A percentile compares a stretch with the other conserved stretches of the same genome.
phyloP scores from a whole-genome alignment of 2,113 vertebrate genomes.

The Sarotherodon lohbergeri region DNA sequence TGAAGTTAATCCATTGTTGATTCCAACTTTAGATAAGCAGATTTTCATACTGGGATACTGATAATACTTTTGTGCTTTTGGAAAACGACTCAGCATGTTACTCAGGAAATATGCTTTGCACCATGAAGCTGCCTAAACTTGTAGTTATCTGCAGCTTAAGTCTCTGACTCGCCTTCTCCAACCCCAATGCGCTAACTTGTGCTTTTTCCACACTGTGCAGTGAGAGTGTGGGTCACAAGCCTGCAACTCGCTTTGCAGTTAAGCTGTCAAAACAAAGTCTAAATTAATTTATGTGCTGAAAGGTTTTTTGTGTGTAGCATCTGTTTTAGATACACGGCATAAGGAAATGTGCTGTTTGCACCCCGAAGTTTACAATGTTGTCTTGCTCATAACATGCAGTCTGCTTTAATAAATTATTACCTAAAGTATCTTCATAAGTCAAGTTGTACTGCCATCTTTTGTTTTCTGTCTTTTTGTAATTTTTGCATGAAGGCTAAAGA shows the following conservation, averaged over 20 bases:
- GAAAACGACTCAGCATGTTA: neutral
- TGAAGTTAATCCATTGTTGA: neutral
- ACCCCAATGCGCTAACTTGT: neutral
- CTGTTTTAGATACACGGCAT: neutral
- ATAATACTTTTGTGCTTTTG: neutral
- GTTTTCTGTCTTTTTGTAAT: neutral
- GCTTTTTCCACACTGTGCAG: neutral
- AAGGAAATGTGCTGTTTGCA: neutral
- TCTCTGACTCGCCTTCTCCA: neutral
- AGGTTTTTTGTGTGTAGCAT: neutral
- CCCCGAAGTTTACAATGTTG: neutral
- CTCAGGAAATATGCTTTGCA: neutral
- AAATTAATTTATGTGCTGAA: neutral
- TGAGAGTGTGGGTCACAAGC: neutral
- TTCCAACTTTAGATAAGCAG: neutral
- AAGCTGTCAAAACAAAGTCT: neutral
- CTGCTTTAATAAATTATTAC: neutral
- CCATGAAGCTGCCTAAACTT: neutral
- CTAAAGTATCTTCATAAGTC: neutral
- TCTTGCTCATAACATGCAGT: neutral
- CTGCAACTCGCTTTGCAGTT: neutral
- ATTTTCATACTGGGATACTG: neutral
- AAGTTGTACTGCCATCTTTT: neutral
- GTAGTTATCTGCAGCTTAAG: neutral
- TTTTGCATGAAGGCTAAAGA: neutral